A percentile compares a stretch with the other conserved stretches of the same genome.
phyloP scores from a whole-genome alignment of 2,888 invertebrate species.

The Rhopalosiphum nymphaeae region DNA sequence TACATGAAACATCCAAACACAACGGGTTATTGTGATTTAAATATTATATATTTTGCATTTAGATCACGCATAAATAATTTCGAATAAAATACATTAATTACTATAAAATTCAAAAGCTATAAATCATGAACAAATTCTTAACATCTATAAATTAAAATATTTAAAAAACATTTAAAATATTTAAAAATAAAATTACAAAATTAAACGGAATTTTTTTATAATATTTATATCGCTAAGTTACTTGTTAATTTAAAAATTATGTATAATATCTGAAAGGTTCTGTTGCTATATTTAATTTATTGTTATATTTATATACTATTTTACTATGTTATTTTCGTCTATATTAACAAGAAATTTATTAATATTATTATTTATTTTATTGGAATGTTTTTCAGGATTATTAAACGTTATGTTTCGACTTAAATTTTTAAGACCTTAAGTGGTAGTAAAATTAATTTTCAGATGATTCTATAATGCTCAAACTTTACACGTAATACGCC shows the following conservation, averaged over 20 bases:
- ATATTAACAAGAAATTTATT: neutral
- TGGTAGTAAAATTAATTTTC: neutral
- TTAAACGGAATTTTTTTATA: neutral
- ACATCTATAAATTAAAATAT: neutral
- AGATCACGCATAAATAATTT: neutral
- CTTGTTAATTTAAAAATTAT: neutral
- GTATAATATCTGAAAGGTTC: neutral
- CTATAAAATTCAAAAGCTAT: neutral
- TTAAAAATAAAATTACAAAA: neutral
- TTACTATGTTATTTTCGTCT: neutral
- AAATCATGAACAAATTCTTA: neutral
- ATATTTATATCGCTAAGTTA: neutral
- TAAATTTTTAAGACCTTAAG: neutral
- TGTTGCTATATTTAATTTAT: neutral
- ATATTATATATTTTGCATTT: neutral
- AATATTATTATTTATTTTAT: neutral
- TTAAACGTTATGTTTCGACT: neutral
- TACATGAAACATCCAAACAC: neutral
- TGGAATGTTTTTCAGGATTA: neutral
- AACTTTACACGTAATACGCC: neutral
- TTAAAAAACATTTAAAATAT: neutral
- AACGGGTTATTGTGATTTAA: neutral
- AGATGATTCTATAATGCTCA: neutral
- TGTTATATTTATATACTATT: neutral
- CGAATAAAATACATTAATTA: neutral